phyloP scores from a whole-genome alignment of 2,113 vertebrate species.

The Ciconia maguari region DNA sequence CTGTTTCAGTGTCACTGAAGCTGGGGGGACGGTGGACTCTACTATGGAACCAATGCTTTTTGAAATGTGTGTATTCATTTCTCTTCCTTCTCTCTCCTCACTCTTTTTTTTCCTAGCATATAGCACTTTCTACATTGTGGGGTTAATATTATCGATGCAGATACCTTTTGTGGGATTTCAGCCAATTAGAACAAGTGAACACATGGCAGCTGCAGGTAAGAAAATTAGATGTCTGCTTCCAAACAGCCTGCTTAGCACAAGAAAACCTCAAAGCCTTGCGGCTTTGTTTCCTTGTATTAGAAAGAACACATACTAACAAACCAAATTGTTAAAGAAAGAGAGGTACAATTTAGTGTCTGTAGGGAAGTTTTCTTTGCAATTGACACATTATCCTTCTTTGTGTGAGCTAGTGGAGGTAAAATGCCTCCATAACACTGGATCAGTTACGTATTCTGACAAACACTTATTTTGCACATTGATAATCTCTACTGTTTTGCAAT shows the following conservation, averaged over 20 bases:
- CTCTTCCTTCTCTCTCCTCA: not conserved
- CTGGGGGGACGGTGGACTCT: not conserved
- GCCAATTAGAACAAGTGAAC: conserved; percentile 96
- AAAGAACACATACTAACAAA: not conserved
- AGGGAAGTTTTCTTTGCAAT: not conserved
- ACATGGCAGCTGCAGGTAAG: conserved; percentile 97
- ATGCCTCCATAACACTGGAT: not conserved
- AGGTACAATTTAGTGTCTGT: not conserved
- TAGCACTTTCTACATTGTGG: conserved; percentile 98
- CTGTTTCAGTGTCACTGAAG: not conserved
- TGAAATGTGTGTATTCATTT: not conserved
- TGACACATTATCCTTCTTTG: not conserved
- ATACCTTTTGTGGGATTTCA: conserved; percentile 97
- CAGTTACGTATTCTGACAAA: not conserved
- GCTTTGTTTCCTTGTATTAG: not conserved
- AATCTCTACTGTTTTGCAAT: not conserved
- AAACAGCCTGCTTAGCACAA: not conserved
- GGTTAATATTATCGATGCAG: conserved; percentile 96
- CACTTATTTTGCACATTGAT: not conserved
- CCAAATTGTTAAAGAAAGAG: not conserved
- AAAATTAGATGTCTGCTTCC: not conserved
- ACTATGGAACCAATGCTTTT: not conserved
- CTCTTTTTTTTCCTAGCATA: conserved; percentile 80
- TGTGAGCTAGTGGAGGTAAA: not conserved
- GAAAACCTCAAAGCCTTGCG: not conserved